phyloP scores from a whole-genome alignment of 1,140 invertebrate genomes.

The Lordiphosa stackelbergi region DNA sequence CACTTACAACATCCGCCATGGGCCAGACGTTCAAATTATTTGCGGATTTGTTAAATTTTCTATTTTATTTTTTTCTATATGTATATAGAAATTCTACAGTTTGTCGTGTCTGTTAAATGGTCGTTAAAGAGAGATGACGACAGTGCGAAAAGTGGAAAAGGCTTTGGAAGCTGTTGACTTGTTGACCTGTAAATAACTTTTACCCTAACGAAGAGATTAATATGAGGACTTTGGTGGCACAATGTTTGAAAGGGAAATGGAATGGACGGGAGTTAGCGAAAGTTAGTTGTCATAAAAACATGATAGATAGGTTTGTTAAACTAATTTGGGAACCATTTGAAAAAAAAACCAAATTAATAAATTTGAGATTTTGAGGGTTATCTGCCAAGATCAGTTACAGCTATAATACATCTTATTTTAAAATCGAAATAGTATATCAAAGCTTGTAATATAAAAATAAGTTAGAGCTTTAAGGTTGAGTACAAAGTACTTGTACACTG shows the following conservation, averaged over 20 bases:
- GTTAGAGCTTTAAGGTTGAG: too few species aligned
- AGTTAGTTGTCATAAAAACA: too few species aligned
- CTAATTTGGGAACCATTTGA: too few species aligned
- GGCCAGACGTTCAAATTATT: conserved; percentile 63
- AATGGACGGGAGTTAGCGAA: not conserved
- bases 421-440: too few species aligned
- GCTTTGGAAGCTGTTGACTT: conserved; percentile 41
- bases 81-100: conserved; percentile 42
- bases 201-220: conserved; percentile 49
- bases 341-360: too few species aligned
- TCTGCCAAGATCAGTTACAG: too few species aligned
- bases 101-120: conserved; percentile 56
- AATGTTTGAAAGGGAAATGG: not conserved
- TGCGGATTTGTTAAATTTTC: conserved; percentile 69
- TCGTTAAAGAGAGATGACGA: conserved; percentile 37
- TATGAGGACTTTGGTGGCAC: conserved; percentile 2
- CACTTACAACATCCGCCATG: conserved; percentile 4
- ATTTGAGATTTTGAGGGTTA: too few species aligned
- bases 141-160: conserved; percentile 3
- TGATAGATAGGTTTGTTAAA: too few species aligned
- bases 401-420: too few species aligned
- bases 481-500: too few species aligned
- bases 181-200: conserved; percentile 53
- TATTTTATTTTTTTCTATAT: conserved; percentile 32
- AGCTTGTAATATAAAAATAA: too few species aligned